These are phyloP conservation scores for Acromyrmex echinatior DNA, from an alignment of 1,140 invertebrate species.

Conservation along the genomic window DNA sequence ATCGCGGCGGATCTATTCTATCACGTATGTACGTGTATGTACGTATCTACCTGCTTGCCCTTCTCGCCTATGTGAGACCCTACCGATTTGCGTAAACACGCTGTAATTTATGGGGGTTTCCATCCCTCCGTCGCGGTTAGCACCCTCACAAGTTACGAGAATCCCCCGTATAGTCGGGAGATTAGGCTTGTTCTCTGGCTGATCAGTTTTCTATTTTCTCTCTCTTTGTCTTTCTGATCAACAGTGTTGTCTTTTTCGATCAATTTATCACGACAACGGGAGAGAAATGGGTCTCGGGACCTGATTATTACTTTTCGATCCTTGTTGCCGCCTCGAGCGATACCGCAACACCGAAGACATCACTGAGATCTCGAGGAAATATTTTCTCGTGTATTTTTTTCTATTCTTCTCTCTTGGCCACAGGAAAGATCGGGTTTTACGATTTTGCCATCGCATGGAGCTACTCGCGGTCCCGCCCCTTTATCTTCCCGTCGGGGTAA, in stretches of 20 bases:
- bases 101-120: constrained; percentile 76
- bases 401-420: background rate
- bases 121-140: constrained; percentile 33
- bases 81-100: constrained; percentile 79
- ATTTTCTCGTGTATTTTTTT: constrained; percentile 30
- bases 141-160: constrained; percentile 70
- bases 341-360: constrained; percentile 27
- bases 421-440: constrained; percentile 25
- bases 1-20: constrained; percentile 17
- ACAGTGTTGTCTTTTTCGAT: background rate
- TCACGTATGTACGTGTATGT: constrained; percentile 39
- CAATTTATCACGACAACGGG: background rate
- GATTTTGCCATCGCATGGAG: constrained; percentile 42
- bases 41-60: constrained; percentile 60
- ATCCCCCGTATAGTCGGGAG: constrained; percentile 35
- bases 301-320: constrained; percentile 34
- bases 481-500: constrained; percentile 65
- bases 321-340: constrained; percentile 28
- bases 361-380: constrained; percentile 34
- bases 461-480: constrained; percentile 49
- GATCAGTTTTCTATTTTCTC: constrained; percentile 12
- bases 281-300: background rate
- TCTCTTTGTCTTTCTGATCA: background rate
- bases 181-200: constrained; percentile 54
- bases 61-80: constrained; percentile 38